These are phyloP conservation scores for Miichthys miiuy DNA, from an alignment of 2,797 vertebrate genomes.

Conservation along the genomic window DNA sequence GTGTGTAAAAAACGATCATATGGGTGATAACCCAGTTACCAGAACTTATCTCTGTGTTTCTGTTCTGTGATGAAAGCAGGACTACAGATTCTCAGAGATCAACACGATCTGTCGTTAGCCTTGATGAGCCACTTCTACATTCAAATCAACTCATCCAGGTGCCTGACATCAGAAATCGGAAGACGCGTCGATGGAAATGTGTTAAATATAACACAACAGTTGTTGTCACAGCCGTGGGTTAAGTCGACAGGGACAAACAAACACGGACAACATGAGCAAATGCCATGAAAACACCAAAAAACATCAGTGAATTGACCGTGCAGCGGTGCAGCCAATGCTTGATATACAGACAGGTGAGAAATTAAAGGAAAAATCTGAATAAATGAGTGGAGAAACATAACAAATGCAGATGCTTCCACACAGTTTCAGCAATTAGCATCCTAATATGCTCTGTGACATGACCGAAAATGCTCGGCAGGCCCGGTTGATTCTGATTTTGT, in stretches of 20 bases:
- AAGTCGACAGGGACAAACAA: neutral
- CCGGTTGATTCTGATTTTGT: too few species aligned
- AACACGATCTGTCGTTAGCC: neutral
- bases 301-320: neutral
- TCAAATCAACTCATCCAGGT: neutral
- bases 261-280: neutral
- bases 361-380: too few species aligned
- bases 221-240: neutral
- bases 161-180: neutral
- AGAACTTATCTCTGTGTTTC: neutral
- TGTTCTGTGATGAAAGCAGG: neutral
- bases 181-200: neutral
- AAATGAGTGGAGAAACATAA: too few species aligned
- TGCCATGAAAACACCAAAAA: neutral
- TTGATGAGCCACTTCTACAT: neutral
- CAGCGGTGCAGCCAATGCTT: too few species aligned
- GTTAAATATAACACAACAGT: neutral
- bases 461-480: too few species aligned
- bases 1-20: constrained; percentile 3
- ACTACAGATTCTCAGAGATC: neutral
- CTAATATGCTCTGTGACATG: too few species aligned
- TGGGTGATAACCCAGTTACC: constrained; percentile 6
- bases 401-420: too few species aligned
- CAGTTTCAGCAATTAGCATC: too few species aligned
- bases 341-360: too few species aligned